phyloP scores from a whole-genome alignment of 2,888 invertebrate species.

The Oxytorus armatus region DNA sequence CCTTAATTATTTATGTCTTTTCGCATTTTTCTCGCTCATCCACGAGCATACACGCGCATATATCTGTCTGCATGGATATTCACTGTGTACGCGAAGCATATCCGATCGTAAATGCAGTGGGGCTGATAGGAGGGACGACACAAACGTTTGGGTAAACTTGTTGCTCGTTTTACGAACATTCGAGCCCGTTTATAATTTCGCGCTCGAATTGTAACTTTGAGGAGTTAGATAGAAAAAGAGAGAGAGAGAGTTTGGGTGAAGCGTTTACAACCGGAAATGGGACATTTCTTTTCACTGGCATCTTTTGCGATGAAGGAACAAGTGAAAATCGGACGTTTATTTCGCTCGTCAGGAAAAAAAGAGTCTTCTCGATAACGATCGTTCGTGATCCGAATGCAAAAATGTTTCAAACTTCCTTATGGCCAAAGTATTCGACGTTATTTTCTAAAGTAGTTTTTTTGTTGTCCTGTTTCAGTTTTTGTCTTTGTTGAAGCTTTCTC shows the following conservation, averaged over 20 bases:
- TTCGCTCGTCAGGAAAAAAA: neutral
- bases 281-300: too few relatives aligned
- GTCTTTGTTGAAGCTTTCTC: too few relatives aligned
- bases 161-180: slow-evolving; percentile 70
- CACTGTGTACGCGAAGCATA: slow-evolving; percentile 52
- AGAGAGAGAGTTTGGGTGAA: neutral
- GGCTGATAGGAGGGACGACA: slow-evolving; percentile 39
- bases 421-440: too few relatives aligned
- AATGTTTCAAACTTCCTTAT: too few relatives aligned
- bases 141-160: slow-evolving; percentile 63
- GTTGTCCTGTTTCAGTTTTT: too few relatives aligned
- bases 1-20: slow-evolving; percentile 70
- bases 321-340: slow-evolving; percentile 27
- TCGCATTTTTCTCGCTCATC: slow-evolving; percentile 20
- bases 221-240: neutral
- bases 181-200: slow-evolving; percentile 56
- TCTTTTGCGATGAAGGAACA: too few relatives aligned
- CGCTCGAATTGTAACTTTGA: too few relatives aligned
- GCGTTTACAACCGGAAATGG: slow-evolving; percentile 12
- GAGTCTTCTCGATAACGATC: too few relatives aligned
- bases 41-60: neutral
- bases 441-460: too few relatives aligned
- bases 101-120: slow-evolving; percentile 70
- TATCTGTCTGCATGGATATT: neutral
- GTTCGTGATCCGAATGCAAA: too few relatives aligned